These are phyloP conservation scores for Epirrhoe tristata DNA, from an alignment of 2,888 invertebrate species.

Conservation along the genomic window DNA sequence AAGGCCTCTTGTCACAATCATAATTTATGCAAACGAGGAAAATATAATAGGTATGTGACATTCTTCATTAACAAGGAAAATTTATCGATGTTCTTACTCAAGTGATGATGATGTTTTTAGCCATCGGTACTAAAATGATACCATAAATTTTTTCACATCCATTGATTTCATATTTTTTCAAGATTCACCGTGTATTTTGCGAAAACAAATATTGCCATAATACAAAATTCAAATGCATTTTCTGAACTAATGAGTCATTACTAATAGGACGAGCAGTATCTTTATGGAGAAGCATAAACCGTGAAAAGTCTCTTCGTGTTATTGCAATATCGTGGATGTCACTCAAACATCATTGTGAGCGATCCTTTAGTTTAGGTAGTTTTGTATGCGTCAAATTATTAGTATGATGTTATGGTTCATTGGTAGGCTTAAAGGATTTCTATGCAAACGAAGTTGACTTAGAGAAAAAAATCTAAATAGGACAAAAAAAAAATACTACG, in stretches of 20 bases:
- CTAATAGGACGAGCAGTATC: neutral
- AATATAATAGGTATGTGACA: neutral
- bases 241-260: neutral
- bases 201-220: neutral
- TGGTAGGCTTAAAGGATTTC: neutral
- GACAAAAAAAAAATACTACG: too few relatives aligned
- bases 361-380: conserved; percentile 1
- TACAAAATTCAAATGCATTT: neutral
- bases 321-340: conserved; percentile 31
- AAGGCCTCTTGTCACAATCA: neutral
- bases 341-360: conserved; percentile 36
- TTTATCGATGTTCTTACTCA: too few relatives aligned
- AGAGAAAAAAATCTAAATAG: too few relatives aligned
- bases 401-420: conserved; percentile 11
- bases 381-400: conserved; percentile 18
- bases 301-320: neutral
- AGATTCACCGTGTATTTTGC: too few relatives aligned
- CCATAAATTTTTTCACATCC: too few relatives aligned
- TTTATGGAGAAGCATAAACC: neutral
- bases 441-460: neutral
- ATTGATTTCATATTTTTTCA: too few relatives aligned
- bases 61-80: neutral
- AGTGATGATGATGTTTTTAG: too few relatives aligned
- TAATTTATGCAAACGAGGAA: neutral
- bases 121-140: too few relatives aligned